Conservation (phyloP, 1,140 invertebrate species). For the Phymorhynchus buccinoides region DNA sequence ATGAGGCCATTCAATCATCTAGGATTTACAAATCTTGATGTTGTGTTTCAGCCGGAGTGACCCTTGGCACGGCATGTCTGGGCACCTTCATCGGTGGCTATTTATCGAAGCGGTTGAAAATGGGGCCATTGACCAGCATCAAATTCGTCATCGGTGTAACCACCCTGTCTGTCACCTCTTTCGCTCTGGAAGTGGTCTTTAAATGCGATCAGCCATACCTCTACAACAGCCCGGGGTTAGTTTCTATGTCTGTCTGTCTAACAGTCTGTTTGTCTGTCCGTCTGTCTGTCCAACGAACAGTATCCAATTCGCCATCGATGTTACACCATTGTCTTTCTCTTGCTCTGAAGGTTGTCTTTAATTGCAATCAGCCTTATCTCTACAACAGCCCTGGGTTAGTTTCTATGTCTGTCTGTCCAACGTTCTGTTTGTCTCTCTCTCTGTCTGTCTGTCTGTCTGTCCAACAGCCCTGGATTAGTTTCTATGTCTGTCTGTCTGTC, state of each 20-base stretch:
- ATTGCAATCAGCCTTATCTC: constrained; percentile 58
- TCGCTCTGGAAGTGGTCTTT: constrained; percentile 39
- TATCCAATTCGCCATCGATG: constrained; percentile 35
- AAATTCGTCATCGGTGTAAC: constrained; percentile 41
- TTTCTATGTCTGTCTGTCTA: not conserved
- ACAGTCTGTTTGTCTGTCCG: not conserved
- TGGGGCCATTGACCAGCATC: constrained; percentile 49
- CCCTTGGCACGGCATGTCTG: constrained; percentile 34
- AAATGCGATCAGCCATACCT: constrained; percentile 59
- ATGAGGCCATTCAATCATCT: too few relatives aligned
- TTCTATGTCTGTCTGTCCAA: not conserved
- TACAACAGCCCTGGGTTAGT: constrained; percentile 50
- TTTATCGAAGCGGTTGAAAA: constrained; percentile 51
- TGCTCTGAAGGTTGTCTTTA: constrained; percentile 42
- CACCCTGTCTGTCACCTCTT: constrained; percentile 24
- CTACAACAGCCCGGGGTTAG: constrained; percentile 50
- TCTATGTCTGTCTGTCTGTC: constrained; percentile 17
- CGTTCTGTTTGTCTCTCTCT: not conserved
- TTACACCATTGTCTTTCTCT: constrained; percentile 36
- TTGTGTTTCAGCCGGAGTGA: constrained; percentile 30
- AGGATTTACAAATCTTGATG: too few relatives aligned
- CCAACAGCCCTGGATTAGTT: too few relatives aligned
- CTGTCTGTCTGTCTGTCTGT: too few relatives aligned
- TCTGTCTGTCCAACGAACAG: constrained; percentile 38
- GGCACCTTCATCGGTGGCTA: constrained; percentile 58